Evolutionary conservation across 2,888 invertebrate genomes (phyloP).

Genomic region (Escarpia spicata): DNA sequence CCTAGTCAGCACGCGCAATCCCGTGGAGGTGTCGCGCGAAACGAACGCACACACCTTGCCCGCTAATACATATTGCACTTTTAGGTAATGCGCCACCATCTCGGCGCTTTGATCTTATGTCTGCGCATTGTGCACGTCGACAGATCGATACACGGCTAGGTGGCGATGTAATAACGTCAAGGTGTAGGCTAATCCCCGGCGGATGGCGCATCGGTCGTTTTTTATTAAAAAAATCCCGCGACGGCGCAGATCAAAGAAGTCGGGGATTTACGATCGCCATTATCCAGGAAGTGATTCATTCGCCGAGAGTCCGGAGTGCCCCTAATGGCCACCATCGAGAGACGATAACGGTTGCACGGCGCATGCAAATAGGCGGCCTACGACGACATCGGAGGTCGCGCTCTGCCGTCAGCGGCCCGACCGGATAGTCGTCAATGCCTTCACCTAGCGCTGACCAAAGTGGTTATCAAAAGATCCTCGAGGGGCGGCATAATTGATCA

Average conservation of each 20-base stretch:
- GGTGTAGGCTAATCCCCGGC: not conserved
- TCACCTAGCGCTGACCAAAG: not conserved
- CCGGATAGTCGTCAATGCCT: not conserved
- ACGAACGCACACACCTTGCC: not conserved
- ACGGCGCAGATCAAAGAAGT: not conserved
- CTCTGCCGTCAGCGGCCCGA: not conserved
- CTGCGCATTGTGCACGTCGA: not conserved
- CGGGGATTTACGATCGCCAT: constrained; percentile 16
- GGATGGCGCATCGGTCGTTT: not conserved
- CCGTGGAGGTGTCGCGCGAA: not conserved
- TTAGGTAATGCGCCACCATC: constrained; percentile 10
- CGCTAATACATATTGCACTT: constrained; percentile 10
- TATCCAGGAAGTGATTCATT: constrained; percentile 16
- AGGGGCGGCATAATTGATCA: not conserved
- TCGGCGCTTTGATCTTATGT: not conserved
- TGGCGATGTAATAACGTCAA: constrained; percentile 8
- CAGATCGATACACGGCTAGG: not conserved
- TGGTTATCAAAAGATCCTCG: constrained; percentile 6
- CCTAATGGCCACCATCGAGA: constrained; percentile 7
- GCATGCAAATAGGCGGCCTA: not conserved
- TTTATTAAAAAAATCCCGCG: not conserved
- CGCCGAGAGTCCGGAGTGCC: not conserved
- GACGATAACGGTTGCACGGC: not conserved
- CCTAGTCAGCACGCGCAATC: not conserved
- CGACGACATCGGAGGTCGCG: not conserved